Evolutionary conservation across 2,797 vertebrate genomes (phyloP).

Genomic region (Phrynocephalus forsythii): DNA sequence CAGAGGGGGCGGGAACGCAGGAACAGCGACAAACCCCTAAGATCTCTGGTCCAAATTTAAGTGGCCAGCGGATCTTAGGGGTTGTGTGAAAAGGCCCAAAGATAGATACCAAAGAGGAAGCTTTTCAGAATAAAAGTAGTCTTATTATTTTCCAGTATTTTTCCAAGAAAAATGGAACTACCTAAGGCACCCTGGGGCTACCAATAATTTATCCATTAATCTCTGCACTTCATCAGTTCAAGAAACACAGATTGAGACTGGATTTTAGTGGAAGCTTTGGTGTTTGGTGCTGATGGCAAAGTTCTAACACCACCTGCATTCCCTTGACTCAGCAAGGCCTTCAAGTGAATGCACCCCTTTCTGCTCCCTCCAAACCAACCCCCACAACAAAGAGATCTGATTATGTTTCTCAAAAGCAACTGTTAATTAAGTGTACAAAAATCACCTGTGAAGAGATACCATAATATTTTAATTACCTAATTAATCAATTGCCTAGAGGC

Average conservation of each 20-base stretch:
- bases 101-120: conserved; percentile 1
- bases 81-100: too few species aligned
- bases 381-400: conserved; percentile 26
- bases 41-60: too few species aligned
- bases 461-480: conserved; percentile 29
- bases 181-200: not conserved
- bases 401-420: conserved; percentile 21
- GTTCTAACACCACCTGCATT: not conserved
- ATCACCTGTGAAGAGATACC: conserved; percentile 20
- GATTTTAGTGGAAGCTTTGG: conserved; percentile 6
- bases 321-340: conserved; percentile 11
- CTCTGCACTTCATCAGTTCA: conserved; percentile 1
- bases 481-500: conserved; percentile 33
- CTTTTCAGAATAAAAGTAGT: not conserved
- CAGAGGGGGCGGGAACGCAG: too few species aligned
- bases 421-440: conserved; percentile 21
- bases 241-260: conserved; percentile 5
- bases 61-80: too few species aligned
- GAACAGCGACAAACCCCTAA: too few species aligned
- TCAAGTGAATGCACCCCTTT: not conserved
- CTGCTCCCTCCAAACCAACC: not conserved
- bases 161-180: conserved; percentile 5
- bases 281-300: not conserved
- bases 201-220: conserved; percentile 20
- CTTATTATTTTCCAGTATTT: not conserved